A percentile compares a stretch with the other conserved stretches of the same genome.
These are phyloP conservation scores for Aphrophora alni DNA, from an alignment of 2,888 invertebrate species.

Conservation along the genomic window DNA sequence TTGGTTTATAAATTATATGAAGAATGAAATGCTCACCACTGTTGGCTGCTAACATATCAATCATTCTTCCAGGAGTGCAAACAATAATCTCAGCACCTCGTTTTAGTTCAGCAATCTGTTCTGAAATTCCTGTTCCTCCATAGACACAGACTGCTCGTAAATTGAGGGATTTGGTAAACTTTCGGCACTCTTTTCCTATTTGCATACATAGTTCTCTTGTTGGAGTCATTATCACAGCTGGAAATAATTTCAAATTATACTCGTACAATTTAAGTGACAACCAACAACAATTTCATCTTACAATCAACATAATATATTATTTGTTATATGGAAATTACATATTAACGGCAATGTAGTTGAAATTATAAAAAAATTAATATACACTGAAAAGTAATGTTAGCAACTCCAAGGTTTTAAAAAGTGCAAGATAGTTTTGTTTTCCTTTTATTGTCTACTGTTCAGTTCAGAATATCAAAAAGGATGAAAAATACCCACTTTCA, in stretches of 20 bases:
- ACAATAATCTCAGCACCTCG: constrained; percentile 98
- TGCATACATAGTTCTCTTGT: constrained; percentile 99
- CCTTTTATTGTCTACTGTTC: too few relatives aligned
- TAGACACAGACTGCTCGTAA: constrained; percentile 95
- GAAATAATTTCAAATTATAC: too few relatives aligned
- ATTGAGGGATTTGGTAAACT: constrained; percentile 88
- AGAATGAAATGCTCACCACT: constrained; percentile 65
- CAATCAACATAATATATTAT: too few relatives aligned
- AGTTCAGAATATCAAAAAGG: too few relatives aligned
- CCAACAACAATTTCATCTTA: too few relatives aligned
- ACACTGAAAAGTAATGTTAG: too few relatives aligned
- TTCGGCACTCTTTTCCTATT: constrained; percentile 94
- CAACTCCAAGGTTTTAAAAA: too few relatives aligned
- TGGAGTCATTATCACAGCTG: constrained; percentile 95
- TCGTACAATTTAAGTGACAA: constrained; percentile 7
- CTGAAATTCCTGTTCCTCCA: constrained; percentile 96
- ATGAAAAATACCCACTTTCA: too few relatives aligned
- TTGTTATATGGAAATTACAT: not conserved
- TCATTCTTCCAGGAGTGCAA: constrained; percentile 99
- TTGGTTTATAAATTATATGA: too few relatives aligned
- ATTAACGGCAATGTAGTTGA: not conserved
- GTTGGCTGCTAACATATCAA: constrained; percentile 99
- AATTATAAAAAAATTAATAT: too few relatives aligned
- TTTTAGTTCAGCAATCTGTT: constrained; percentile 89
- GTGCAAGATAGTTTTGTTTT: too few relatives aligned